Evolutionary conservation across 2,888 invertebrate genomes (phyloP).

Genomic region (Tinea trinotella): DNA sequence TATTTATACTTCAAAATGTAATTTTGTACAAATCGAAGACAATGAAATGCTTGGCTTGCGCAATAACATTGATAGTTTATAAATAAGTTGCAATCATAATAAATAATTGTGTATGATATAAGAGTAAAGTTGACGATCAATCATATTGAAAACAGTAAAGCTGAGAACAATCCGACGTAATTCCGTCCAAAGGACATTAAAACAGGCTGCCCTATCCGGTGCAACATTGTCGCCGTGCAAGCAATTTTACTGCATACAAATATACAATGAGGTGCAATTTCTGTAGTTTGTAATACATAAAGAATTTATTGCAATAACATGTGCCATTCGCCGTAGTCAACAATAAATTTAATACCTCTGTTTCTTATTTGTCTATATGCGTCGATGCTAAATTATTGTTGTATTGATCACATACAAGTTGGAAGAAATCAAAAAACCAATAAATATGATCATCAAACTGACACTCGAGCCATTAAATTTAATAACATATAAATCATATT

Average conservation of each 20-base stretch:
- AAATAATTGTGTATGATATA: background rate
- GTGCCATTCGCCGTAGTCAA: slow-evolving; percentile 9
- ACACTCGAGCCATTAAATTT: slow-evolving; percentile 33
- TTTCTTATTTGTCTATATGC: slow-evolving; percentile 6
- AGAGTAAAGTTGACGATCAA: slow-evolving; percentile 60
- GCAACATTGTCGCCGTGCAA: slow-evolving; percentile 57
- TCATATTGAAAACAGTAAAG: slow-evolving; percentile 66
- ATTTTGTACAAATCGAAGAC: too few relatives aligned
- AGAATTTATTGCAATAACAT: slow-evolving; percentile 18
- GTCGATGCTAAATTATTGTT: background rate
- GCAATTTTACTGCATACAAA: slow-evolving; percentile 23
- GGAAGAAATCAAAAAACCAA: slow-evolving; percentile 13
- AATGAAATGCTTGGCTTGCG: background rate
- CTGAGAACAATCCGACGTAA: slow-evolving; percentile 72
- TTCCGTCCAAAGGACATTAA: slow-evolving; percentile 71
- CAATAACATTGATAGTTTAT: background rate
- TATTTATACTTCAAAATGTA: too few relatives aligned
- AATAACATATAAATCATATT: slow-evolving; percentile 62
- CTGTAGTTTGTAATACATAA: slow-evolving; percentile 16
- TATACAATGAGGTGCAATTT: slow-evolving; percentile 17
- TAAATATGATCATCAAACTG: slow-evolving; percentile 16
- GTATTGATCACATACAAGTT: slow-evolving; percentile 7
- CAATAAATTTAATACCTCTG: background rate
- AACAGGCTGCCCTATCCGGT: slow-evolving; percentile 71
- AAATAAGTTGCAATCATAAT: slow-evolving; percentile 6